Evolutionary conservation across 2,113 vertebrate species (phyloP).

Genomic region (Lamprotornis superbus): DNA sequence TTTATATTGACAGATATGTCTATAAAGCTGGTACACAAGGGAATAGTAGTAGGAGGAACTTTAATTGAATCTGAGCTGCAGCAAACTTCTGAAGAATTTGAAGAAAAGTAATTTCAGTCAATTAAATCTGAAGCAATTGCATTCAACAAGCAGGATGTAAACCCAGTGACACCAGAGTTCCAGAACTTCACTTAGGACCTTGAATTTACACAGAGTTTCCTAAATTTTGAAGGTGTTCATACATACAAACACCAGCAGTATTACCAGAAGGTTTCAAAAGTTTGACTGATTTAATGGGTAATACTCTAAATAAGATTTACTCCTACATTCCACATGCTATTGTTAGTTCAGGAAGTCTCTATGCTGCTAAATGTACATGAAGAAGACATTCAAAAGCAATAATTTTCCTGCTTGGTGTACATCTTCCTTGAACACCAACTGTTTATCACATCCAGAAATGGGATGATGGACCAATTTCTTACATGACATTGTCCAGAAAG

Average conservation of each 20-base stretch:
- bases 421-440: neutral
- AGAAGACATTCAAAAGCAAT: neutral
- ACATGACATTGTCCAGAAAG: neutral
- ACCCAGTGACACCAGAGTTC: fast-evolving
- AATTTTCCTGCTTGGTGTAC: neutral
- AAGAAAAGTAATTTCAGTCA: neutral
- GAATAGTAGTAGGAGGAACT: neutral
- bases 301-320: neutral
- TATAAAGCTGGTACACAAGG: neutral
- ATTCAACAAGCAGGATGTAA: neutral
- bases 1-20: conserved; percentile 12
- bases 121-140: neutral
- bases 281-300: neutral
- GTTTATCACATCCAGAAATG: neutral
- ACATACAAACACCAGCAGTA: fast-evolving
- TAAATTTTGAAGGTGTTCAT: neutral
- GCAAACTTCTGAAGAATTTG: conserved; percentile 1
- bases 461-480: fast-evolving
- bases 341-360: neutral
- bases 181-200: neutral
- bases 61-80: conserved; percentile 1
- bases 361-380: neutral
- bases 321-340: neutral
- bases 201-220: neutral
- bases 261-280: neutral